These are phyloP conservation scores for Verasper variegatus DNA, from an alignment of 2,113 vertebrate genomes.

Conservation along the genomic window DNA sequence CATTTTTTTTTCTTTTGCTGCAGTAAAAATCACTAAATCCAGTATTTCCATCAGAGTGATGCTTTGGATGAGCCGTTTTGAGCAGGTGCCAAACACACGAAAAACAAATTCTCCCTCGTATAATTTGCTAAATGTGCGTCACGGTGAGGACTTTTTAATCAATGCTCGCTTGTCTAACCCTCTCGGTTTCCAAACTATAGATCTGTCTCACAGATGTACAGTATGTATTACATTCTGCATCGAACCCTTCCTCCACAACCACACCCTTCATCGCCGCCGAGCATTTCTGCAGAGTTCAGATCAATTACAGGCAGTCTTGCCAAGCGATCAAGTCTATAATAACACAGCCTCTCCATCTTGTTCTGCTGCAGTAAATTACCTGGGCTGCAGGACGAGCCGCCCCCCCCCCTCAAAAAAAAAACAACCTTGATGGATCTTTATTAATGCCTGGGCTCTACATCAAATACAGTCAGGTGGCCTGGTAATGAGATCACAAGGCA, in stretches of 20 bases:
- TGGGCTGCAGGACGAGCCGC: slow-evolving; percentile 65
- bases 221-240: slow-evolving; percentile 74
- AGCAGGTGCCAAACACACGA: slow-evolving; percentile 31
- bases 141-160: slow-evolving; percentile 62
- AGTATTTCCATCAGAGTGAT: neutral
- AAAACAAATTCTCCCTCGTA: slow-evolving; percentile 8
- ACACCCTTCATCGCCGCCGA: slow-evolving; percentile 63
- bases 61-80: slow-evolving; percentile 15
- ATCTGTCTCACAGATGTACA: slow-evolving; percentile 59
- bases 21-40: slow-evolving; percentile 2
- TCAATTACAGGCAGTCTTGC: slow-evolving; percentile 75
- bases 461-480: slow-evolving; percentile 70
- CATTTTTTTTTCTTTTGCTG: neutral
- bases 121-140: slow-evolving; percentile 52
- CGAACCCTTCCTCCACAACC: slow-evolving; percentile 64
- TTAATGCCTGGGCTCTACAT: slow-evolving; percentile 74
- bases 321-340: slow-evolving; percentile 79
- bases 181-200: slow-evolving; percentile 69
- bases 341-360: slow-evolving; percentile 77
- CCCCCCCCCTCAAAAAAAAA: slow-evolving; percentile 8
- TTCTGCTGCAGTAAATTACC: slow-evolving; percentile 78
- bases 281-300: slow-evolving; percentile 68
- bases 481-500: slow-evolving; percentile 73
- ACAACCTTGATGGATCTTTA: slow-evolving; percentile 66
- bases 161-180: slow-evolving; percentile 69